Conservation (phyloP, 2,797 vertebrate genomes). For the Acanthurus leucopareius region DNA sequence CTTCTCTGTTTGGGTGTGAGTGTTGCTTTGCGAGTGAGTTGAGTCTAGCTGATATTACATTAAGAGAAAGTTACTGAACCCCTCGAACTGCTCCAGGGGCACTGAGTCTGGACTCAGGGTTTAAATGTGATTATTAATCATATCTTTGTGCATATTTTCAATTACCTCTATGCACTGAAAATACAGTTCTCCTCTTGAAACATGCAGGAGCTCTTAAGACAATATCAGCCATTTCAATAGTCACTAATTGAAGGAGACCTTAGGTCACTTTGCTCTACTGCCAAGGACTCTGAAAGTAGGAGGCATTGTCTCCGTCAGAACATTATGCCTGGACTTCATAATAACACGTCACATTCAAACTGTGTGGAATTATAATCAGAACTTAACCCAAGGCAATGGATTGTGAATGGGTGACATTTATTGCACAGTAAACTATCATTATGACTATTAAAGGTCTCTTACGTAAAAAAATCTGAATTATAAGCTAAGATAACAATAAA, state of each 20-base stretch:
- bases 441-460: background rate
- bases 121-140: background rate
- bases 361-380: background rate
- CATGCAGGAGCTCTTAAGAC: background rate
- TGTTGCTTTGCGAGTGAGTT: background rate
- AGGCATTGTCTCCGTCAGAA: background rate
- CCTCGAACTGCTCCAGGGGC: background rate
- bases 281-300: constrained; percentile 11
- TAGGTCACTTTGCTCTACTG: background rate
- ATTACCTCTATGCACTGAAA: background rate
- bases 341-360: background rate
- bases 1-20: background rate
- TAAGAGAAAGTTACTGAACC: background rate
- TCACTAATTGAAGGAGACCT: background rate
- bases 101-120: background rate
- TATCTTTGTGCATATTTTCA: background rate
- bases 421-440: background rate
- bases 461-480: background rate
- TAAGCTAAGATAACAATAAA: background rate
- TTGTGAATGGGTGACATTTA: constrained; percentile 11
- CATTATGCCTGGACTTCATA: background rate
- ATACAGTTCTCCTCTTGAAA: background rate
- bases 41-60: background rate
- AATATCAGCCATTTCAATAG: background rate
- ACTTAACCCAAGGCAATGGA: background rate